phyloP scores from a whole-genome alignment of 2,113 vertebrate genomes.

The Sterrhoptilus dennistouni region DNA sequence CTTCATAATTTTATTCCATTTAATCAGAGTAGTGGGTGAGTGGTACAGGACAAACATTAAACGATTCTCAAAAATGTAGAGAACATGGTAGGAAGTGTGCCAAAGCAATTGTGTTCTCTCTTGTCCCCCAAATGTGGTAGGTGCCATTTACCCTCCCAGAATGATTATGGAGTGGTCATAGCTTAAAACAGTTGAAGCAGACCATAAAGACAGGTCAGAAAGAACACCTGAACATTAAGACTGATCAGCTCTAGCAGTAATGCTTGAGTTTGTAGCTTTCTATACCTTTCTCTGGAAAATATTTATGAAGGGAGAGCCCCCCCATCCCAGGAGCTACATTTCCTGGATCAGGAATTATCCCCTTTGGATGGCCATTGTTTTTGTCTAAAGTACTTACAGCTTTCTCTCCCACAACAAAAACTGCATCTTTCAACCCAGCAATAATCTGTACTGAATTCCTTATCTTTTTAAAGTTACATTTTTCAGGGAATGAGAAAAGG shows the following conservation, averaged over 20 bases:
- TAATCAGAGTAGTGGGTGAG: not conserved
- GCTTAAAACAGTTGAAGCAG: not conserved
- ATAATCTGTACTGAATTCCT: not conserved
- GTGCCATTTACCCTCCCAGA: not conserved
- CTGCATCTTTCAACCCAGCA: not conserved
- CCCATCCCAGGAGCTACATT: not conserved
- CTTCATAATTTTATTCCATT: not conserved
- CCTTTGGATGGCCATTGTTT: not conserved
- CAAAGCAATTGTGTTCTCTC: not conserved
- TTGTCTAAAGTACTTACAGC: not conserved
- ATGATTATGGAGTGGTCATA: not conserved
- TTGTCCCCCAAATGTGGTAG: not conserved
- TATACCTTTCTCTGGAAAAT: not conserved
- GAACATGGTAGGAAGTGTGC: not conserved
- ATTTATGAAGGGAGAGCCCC: not conserved
- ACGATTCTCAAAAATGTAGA: not conserved
- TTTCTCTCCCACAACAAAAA: not conserved
- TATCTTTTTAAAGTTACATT: not conserved
- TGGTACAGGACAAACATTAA: not conserved
- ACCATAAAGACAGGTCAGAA: not conserved
- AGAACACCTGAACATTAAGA: not conserved
- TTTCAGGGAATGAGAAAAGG: not conserved
- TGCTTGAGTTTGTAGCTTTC: not conserved
- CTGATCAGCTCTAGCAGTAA: not conserved
- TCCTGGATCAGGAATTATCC: not conserved